Base-by-base conservation (phyloP, 2,888 invertebrate species). In the Polietes domitor region DNA sequence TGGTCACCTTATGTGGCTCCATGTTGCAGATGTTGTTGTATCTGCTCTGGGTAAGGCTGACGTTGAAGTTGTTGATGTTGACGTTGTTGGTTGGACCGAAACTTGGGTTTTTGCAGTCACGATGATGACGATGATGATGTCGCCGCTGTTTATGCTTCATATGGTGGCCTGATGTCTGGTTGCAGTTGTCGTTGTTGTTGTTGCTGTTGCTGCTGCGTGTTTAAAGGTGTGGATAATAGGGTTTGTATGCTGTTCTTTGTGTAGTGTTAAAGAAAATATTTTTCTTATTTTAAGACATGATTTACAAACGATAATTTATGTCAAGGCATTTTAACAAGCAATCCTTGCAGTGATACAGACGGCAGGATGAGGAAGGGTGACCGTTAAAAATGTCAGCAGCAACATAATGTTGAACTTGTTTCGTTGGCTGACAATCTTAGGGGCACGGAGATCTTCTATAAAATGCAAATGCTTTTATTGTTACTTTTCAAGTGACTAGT, bases 241-340 rank as follows among this genome's bases (percentile, higher is more conserved):
- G 73, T 72, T 78, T 75, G 72, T 71, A 74, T 43, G 55, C 70
- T 80, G 55, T 32, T 76, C 26, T 71, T 74, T 63, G 74, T 61
- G 50, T 63, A 76, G 81, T 81, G 78, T 70, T 76, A 84, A 81
- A 68, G 78, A 78, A 84, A 78, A 84, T 76, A 78, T 81, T 84
- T 73, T 81, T 61, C 75, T 76, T 81, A 74, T 78, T 77, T 81
- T 68, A 73, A 68, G 74, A 81, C 76, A 84, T 78, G 84, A 84
- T 84, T 84, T 81, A 81, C 78, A 61, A 75, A 81, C 72, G 77
- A 81, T 81, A 81, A 84, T 84, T 81, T 84, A 84, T 84, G 84
- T 84, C 84, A 84, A 84, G 84, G 84, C 76, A 76, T 75, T 78
- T 75, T 81, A 81, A 81, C 75, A 78, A 75, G 84, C 65, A 43